phyloP scores from a whole-genome alignment of 2,113 vertebrate genomes.

The Odocoileus virginianus region DNA sequence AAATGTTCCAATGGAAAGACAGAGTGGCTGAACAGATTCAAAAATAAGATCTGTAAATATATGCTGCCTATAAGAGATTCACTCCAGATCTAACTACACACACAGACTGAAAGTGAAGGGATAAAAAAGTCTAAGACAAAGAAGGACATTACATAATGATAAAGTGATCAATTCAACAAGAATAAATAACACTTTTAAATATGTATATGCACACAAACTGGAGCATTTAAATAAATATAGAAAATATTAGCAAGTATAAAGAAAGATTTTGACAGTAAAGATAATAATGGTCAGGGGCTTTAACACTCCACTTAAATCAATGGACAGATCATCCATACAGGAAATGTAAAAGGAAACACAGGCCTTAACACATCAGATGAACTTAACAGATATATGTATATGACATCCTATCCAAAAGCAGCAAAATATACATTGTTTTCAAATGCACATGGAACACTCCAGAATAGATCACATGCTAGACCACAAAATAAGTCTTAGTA shows the following conservation, averaged over 20 bases:
- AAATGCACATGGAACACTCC: not conserved
- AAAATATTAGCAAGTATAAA: not conserved
- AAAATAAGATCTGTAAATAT: not conserved
- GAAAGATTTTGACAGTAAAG: not conserved
- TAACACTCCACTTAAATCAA: not conserved
- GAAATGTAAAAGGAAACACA: not conserved
- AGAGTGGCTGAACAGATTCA: not conserved
- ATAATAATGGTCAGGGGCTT: not conserved
- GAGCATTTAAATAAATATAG: not conserved
- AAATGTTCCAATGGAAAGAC: not conserved
- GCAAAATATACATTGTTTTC: not conserved
- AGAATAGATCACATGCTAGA: not conserved
- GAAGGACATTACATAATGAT: not conserved
- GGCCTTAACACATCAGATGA: not conserved
- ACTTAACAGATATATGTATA: not conserved
- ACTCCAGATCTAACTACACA: not conserved
- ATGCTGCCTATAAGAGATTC: not conserved
- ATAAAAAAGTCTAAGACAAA: not conserved
- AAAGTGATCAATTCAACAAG: not conserved
- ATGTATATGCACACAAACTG: not conserved
- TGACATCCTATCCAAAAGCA: not conserved
- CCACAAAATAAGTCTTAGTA: not conserved
- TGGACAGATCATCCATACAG: not conserved
- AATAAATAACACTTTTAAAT: not conserved
- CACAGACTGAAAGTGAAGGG: not conserved